Percentiles rank a stretch among this genome's conserved stretches.
Conservation (phyloP, 2,113 vertebrate genomes). For the Nyctereutes procyonoides region DNA sequence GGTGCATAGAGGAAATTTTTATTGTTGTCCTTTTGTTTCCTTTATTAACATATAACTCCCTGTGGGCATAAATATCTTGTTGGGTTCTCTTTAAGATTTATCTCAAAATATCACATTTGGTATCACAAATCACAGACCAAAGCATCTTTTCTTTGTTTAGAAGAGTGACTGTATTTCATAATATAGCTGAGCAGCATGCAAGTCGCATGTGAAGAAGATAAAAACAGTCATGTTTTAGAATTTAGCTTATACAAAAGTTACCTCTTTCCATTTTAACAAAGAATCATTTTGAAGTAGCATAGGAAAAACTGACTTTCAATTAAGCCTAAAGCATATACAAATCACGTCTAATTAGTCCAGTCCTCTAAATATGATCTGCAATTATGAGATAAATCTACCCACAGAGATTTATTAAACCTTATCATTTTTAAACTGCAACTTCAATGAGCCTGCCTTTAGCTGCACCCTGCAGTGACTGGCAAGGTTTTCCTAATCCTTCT, state of each 20-base stretch:
- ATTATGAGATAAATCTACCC: conserved; percentile 85
- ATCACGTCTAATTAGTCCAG: conserved; percentile 81
- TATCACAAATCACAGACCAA: background rate
- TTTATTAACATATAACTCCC: conserved; percentile 60
- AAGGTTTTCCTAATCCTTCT: conserved; percentile 73
- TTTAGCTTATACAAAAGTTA: conserved; percentile 65
- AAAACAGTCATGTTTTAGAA: conserved; percentile 37
- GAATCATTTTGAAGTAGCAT: conserved; percentile 72
- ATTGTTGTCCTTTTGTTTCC: conserved; percentile 51
- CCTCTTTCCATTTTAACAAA: conserved; percentile 52
- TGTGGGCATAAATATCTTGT: conserved; percentile 24
- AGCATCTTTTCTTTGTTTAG: conserved; percentile 63
- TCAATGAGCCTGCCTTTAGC: conserved; percentile 75
- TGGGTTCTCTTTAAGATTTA: conserved; percentile 63
- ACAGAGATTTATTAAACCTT: conserved; percentile 83
- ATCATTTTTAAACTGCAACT: conserved; percentile 80
- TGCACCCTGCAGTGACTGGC: conserved; percentile 65
- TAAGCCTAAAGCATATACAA: conserved; percentile 81
- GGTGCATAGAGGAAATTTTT: background rate
- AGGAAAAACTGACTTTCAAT: conserved; percentile 78
- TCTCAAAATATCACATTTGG: conserved; percentile 48
- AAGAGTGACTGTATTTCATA: conserved; percentile 57
- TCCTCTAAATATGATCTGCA: conserved; percentile 84
- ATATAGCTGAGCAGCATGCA: background rate
- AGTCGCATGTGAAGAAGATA: conserved; percentile 46